Conservation (phyloP, 2,113 vertebrate species). For the Sander lucioperca region DNA sequence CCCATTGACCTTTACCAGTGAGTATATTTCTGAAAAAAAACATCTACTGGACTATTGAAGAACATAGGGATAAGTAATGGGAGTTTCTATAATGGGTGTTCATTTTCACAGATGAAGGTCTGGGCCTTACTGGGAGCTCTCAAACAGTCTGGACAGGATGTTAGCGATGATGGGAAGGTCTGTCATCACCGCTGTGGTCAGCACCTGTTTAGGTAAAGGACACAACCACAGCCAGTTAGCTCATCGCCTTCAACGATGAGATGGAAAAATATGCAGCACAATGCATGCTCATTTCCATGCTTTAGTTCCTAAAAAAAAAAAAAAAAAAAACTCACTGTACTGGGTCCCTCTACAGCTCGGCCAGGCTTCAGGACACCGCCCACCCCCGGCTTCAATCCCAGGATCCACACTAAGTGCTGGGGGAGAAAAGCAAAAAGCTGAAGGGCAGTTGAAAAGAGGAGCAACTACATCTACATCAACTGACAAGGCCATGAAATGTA, state of each 20-base stretch:
- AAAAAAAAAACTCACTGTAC: conserved; percentile 88
- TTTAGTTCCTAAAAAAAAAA: neutral
- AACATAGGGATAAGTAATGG: neutral
- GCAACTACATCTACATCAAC: neutral
- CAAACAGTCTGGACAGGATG: conserved; percentile 97
- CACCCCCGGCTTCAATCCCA: conserved; percentile 94
- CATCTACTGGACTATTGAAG: neutral
- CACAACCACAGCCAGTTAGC: neutral
- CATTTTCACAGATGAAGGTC: neutral
- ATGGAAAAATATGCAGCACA: neutral
- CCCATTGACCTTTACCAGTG: neutral
- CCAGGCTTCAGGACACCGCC: conserved; percentile 97
- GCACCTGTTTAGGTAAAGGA: conserved; percentile 85
- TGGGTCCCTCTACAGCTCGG: conserved; percentile 96
- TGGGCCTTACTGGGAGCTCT: conserved; percentile 97
- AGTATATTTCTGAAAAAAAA: neutral
- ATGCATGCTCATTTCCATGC: neutral
- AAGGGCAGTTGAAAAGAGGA: neutral
- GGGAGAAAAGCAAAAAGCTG: conserved; percentile 31
- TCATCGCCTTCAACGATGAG: neutral
- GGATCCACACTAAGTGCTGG: conserved; percentile 99
- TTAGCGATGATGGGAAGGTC: conserved; percentile 97
- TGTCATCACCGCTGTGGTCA: conserved; percentile 99
- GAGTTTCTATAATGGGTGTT: neutral
- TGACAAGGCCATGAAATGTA: neutral